These are phyloP conservation scores for Trididemnum clinides DNA, from an alignment of 23 tunicate species.

Conservation along the genomic window DNA sequence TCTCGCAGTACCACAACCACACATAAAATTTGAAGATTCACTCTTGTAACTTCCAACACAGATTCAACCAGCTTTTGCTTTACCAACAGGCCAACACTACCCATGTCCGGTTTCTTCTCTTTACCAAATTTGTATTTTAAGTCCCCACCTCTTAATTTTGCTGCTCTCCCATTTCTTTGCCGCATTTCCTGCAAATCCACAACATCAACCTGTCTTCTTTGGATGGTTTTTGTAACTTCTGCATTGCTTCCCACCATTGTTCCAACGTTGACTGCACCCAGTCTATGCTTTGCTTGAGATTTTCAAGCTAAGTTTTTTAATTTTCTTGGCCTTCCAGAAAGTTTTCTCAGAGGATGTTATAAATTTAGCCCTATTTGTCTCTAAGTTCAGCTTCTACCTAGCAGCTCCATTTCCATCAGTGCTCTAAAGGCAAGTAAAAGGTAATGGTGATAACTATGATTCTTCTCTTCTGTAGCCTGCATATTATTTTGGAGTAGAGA, in stretches of 20 bases:
- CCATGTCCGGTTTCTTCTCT: too few relatives aligned
- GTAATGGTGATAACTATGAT: neutral
- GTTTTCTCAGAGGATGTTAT: neutral
- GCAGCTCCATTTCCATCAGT: neutral
- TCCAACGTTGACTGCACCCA: neutral
- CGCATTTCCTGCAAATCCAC: too few relatives aligned
- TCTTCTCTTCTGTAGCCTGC: neutral
- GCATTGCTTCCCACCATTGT: neutral
- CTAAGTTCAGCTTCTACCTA: neutral
- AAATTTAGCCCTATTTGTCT: neutral
- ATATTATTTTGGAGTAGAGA: neutral
- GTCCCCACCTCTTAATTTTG: too few relatives aligned
- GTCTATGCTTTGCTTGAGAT: neutral
- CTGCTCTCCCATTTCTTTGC: too few relatives aligned
- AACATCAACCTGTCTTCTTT: too few relatives aligned
- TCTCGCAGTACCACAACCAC: neutral
- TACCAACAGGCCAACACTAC: neutral
- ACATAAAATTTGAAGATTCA: neutral
- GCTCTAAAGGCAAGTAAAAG: neutral
- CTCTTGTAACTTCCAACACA: neutral
- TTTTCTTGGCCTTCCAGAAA: neutral
- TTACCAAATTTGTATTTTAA: too few relatives aligned
- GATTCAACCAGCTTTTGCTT: neutral
- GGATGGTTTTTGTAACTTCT: neutral
- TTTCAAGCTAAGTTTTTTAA: neutral